These are phyloP conservation scores for Brachymystax lenok DNA, from an alignment of 2,797 vertebrate species.

Conservation along the genomic window DNA sequence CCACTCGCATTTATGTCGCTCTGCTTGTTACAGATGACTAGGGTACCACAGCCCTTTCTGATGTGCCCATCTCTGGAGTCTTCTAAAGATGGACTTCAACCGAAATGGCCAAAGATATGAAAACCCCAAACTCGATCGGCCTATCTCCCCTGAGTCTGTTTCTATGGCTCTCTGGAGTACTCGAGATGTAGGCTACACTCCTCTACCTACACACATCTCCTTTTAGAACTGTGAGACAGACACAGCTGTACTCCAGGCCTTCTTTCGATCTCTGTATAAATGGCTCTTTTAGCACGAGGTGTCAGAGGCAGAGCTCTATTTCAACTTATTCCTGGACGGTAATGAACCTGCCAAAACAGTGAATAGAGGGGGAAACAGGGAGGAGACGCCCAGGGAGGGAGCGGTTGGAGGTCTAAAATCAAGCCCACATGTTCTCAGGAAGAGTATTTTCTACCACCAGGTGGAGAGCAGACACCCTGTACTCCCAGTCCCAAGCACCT, in stretches of 20 bases:
- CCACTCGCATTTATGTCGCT: slow-evolving; percentile 13
- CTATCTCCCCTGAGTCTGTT: slow-evolving; percentile 17
- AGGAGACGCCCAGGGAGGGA: slow-evolving; percentile 68
- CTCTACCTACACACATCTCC: slow-evolving; percentile 23
- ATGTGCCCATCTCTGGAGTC: slow-evolving; percentile 16
- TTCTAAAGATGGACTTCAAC: slow-evolving; percentile 17
- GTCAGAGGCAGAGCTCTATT: slow-evolving; percentile 51
- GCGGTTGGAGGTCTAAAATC: slow-evolving; percentile 73
- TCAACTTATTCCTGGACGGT: slow-evolving; percentile 59
- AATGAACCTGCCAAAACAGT: slow-evolving; percentile 48
- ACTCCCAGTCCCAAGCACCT: slow-evolving; percentile 38
- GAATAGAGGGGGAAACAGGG: slow-evolving; percentile 52
- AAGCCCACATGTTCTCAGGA: slow-evolving; percentile 75
- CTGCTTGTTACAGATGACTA: slow-evolving; percentile 16
- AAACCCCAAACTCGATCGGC: slow-evolving; percentile 32
- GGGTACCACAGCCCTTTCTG: slow-evolving; percentile 3
- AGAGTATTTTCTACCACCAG: slow-evolving; percentile 55
- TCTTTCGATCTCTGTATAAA: too few relatives aligned
- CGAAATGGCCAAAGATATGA: slow-evolving; percentile 30
- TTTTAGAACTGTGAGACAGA: not conserved
- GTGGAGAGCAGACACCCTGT: slow-evolving; percentile 31
- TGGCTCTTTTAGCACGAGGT: too few relatives aligned
- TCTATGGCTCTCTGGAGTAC: not conserved
- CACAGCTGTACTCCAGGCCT: slow-evolving; percentile 20
- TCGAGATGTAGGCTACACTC: slow-evolving; percentile 10